A percentile compares a stretch with the other conserved stretches of the same genome.
These are phyloP conservation scores for Drosophila antonietae DNA, from an alignment of 2,888 invertebrate species.

Conservation along the genomic window DNA sequence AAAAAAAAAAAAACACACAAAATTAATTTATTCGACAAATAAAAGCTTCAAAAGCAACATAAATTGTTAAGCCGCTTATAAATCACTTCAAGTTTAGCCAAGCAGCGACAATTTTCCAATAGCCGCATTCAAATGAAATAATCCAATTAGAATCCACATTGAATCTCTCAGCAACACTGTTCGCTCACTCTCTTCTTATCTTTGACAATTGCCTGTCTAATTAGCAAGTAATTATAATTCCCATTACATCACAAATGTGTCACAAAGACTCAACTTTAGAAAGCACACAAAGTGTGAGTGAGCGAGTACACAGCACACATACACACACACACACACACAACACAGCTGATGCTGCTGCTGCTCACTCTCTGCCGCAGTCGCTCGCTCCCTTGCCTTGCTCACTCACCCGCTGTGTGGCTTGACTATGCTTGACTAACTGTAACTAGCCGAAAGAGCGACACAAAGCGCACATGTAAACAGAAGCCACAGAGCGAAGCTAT, in stretches of 20 bases:
- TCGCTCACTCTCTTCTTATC: neutral
- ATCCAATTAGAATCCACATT: slow-evolving; percentile 2
- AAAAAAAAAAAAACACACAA: no score
- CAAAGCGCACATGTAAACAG: slow-evolving; percentile 65
- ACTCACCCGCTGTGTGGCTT: neutral
- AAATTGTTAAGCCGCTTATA: neutral
- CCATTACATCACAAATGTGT: slow-evolving; percentile 40
- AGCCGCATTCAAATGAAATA: slow-evolving; percentile 2
- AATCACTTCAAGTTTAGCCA: neutral
- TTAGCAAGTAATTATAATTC: slow-evolving; percentile 59
- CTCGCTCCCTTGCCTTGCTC: neutral
- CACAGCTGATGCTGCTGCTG: neutral
- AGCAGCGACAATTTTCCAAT: neutral
- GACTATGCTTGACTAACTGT: slow-evolving; percentile 44
- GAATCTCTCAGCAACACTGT: neutral
- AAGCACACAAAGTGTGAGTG: slow-evolving; percentile 26
- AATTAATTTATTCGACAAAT: neutral
- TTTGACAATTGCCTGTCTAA: slow-evolving; percentile 42
- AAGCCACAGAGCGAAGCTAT: slow-evolving; percentile 33
- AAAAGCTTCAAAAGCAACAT: neutral
- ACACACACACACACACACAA: neutral
- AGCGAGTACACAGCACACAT: neutral
- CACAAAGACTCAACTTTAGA: slow-evolving; percentile 55
- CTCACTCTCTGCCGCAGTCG: neutral
- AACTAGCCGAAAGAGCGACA: slow-evolving; percentile 50